These are phyloP conservation scores for Peromyscus nudipes DNA, from an alignment of 2,797 vertebrate species.

Conservation along the genomic window DNA sequence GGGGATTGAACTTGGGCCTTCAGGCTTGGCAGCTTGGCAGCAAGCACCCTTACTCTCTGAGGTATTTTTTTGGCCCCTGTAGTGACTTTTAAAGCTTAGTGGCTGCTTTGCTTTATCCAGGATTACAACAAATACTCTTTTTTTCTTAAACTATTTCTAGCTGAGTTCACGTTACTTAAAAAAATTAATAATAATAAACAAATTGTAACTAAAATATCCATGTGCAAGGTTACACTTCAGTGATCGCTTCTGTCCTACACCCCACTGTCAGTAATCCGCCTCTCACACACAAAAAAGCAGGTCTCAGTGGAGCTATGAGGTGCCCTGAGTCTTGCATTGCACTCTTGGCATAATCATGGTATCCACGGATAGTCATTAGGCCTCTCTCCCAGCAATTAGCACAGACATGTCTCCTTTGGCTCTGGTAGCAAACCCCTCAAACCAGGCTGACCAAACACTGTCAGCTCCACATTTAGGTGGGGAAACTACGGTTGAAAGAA, in stretches of 20 bases:
- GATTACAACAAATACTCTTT: neutral
- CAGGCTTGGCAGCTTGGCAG: neutral
- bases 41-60: neutral
- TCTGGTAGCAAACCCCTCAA: neutral
- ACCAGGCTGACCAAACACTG: neutral
- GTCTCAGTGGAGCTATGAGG: neutral
- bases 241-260: neutral
- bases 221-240: neutral
- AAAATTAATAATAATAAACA: neutral
- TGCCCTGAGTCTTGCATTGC: neutral
- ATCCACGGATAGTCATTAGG: neutral
- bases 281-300: neutral
- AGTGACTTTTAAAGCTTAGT: neutral
- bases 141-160: constrained; percentile 42
- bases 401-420: neutral
- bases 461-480: neutral
- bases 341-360: neutral
- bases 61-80: neutral
- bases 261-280: neutral
- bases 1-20: neutral
- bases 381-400: neutral
- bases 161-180: constrained; percentile 41
- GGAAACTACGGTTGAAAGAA: neutral
- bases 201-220: neutral
- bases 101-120: constrained; percentile 5